Evolutionary conservation across 2,888 invertebrate genomes (phyloP), one percentile per base, ranked within the genome.

Genomic region (Esperia sulphurella): DNA sequence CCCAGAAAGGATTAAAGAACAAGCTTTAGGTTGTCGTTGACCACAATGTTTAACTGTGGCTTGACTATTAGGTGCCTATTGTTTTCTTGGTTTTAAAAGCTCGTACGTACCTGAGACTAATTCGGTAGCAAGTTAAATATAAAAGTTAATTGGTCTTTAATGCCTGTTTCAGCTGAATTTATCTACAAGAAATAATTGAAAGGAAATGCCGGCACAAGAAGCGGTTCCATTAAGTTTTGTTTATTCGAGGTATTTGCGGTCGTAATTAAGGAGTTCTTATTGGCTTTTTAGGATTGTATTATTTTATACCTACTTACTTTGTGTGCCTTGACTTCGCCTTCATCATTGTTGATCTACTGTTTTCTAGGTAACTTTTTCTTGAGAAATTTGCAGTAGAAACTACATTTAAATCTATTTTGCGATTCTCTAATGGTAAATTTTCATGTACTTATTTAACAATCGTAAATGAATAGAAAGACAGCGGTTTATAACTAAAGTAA

Each of bases 131-230:
- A 51, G 67, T 61, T 68, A 63, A 67, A 71, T 63, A 61, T 73
- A 73, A 72, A 68, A 58, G 62, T 68, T 71, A 72, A 75, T 76
- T 70, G 64, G 63, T 57, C 29, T 46, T 14, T 47, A 54, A 51
- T 52, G 54, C 45, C 45, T 42, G 50, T 46, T 55, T 52, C 53
- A 48, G 52, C 58, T 54, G 57, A 55, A 61, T 59, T 59, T 28
- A 39, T n/a, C 37, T 14, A 29, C 28, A 56, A 54, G 54, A 57
- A 64, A 63, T 69, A 69, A 71, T 68, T 68, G 60, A 52, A 51
- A 64, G 68, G 68, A 64, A 63, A 40, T n/a, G n/a, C 50, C 38
- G 31, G 54, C 45, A 46, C 48, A 14, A 54, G 44, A 49, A 49
- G 53, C 46, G 57, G 45, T 40, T 40, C 48, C 35, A 54, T 63